These are phyloP conservation scores for Amphipyra berbera DNA, from an alignment of 2,888 invertebrate species.

Conservation along the genomic window DNA sequence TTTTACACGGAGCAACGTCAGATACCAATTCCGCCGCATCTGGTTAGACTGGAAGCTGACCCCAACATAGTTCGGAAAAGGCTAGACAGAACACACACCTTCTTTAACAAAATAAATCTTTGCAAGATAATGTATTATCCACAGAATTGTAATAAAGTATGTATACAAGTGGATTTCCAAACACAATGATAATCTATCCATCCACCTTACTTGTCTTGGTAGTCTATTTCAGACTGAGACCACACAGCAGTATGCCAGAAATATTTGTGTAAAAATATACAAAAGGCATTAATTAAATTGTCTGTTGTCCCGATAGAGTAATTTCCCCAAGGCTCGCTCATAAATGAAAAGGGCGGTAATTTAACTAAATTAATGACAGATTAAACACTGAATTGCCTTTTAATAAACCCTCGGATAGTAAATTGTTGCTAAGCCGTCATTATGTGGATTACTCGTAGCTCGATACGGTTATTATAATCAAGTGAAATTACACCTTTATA, in stretches of 20 bases:
- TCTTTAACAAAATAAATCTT: too few species aligned
- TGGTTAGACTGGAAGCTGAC: too few species aligned
- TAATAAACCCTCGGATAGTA: constrained; percentile 71
- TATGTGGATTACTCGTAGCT: constrained; percentile 61
- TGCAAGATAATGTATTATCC: too few species aligned
- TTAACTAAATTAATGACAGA: constrained; percentile 77
- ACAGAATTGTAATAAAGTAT: too few species aligned
- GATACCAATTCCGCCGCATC: too few species aligned
- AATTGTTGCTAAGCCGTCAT: constrained; percentile 69
- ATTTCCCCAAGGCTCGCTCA: constrained; percentile 63
- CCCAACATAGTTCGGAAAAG: too few species aligned
- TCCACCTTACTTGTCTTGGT: too few species aligned
- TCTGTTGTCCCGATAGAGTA: constrained; percentile 64
- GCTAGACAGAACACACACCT: too few species aligned
- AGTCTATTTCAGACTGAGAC: background rate
- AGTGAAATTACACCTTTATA: constrained; percentile 54
- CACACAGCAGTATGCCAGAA: background rate
- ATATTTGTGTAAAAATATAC: constrained; percentile 4
- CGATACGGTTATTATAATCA: constrained; percentile 54
- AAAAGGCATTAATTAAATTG: constrained; percentile 24
- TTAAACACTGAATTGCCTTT: constrained; percentile 79
- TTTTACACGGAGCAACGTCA: too few species aligned
- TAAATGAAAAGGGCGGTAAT: constrained; percentile 68
- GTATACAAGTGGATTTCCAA: too few species aligned
- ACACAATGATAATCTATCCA: too few species aligned